Conservation (phyloP, 1,140 invertebrate genomes). For the Galleria mellonella region DNA sequence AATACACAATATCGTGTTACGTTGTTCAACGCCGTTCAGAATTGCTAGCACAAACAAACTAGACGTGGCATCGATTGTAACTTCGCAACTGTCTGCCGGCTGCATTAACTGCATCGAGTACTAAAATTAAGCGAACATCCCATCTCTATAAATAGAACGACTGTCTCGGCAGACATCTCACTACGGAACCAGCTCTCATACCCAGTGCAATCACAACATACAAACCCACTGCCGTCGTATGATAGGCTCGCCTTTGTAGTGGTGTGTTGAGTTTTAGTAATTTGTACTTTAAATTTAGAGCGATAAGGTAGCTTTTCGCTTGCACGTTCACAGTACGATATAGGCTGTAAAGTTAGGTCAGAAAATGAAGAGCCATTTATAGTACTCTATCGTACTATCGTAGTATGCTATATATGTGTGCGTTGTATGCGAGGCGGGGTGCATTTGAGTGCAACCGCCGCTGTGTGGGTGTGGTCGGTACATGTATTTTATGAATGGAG, state of each 20-base stretch:
- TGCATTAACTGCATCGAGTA: slow-evolving; percentile 17
- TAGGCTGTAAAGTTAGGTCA: slow-evolving; percentile 47
- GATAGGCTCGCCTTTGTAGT: background rate
- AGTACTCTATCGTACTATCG: slow-evolving; percentile 63
- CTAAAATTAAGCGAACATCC: slow-evolving; percentile 27
- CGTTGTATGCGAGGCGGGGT: slow-evolving; percentile 17
- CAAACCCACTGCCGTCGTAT: background rate
- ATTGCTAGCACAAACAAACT: slow-evolving; percentile 1
- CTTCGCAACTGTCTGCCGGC: slow-evolving; percentile 11
- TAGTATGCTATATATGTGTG: slow-evolving; percentile 43
- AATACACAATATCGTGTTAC: no score
- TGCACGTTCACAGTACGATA: slow-evolving; percentile 3
- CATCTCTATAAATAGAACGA: slow-evolving; percentile 60
- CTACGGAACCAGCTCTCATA: slow-evolving; percentile 4
- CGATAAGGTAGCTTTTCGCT: slow-evolving; percentile 23
- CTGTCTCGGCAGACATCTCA: slow-evolving; percentile 50
- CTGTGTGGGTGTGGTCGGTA: slow-evolving; percentile 17
- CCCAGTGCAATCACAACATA: slow-evolving; percentile 4
- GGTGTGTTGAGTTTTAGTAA: background rate
- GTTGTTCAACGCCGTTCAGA: no score
- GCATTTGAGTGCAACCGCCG: slow-evolving; percentile 18
- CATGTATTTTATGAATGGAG: slow-evolving; percentile 12
- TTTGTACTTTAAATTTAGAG: slow-evolving; percentile 11
- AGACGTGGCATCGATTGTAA: slow-evolving; percentile 5
- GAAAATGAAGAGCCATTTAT: slow-evolving; percentile 63